These are phyloP conservation scores for Osmerus eperlanus DNA, from an alignment of 2,113 vertebrate species.

Conservation along the genomic window DNA sequence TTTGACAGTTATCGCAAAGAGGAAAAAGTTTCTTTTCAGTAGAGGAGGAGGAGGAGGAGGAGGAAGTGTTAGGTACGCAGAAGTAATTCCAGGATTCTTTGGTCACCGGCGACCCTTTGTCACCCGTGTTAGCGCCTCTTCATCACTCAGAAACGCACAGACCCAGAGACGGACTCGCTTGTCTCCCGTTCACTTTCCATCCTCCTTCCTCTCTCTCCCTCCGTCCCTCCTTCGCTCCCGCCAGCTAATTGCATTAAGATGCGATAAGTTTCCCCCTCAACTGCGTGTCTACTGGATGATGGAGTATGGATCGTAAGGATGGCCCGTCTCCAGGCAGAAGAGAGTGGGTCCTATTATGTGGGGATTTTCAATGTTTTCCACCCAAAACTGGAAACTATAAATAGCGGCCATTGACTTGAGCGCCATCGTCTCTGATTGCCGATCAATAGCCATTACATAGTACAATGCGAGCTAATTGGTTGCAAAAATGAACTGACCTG, in stretches of 20 bases:
- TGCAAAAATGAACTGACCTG: slow-evolving; percentile 10
- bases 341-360: slow-evolving; percentile 3
- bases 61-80: too few species aligned
- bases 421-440: slow-evolving; percentile 4
- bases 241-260: slow-evolving; percentile 38
- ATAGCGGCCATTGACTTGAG: slow-evolving; percentile 23
- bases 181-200: too few species aligned
- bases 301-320: slow-evolving; percentile 23
- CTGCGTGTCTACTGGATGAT: slow-evolving; percentile 19
- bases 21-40: too few species aligned
- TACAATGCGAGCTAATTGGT: slow-evolving; percentile 32
- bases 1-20: too few species aligned
- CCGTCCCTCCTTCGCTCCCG: background rate
- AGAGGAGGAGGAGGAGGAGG: too few species aligned
- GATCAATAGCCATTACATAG: slow-evolving; percentile 27
- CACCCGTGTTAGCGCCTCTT: slow-evolving; percentile 14
- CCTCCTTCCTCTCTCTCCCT: slow-evolving; percentile 4
- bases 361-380: slow-evolving; percentile 8
- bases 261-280: slow-evolving; percentile 20
- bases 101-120: background rate
- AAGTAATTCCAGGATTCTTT: too few species aligned
- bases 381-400: slow-evolving; percentile 11
- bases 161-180: background rate
- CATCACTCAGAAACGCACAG: slow-evolving; percentile 3
- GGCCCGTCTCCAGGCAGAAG: slow-evolving; percentile 11